Evolutionary conservation across 2,888 invertebrate species (phyloP), one percentile per base, ranked within the genome.

Genomic region (Chrysolina americana): DNA sequence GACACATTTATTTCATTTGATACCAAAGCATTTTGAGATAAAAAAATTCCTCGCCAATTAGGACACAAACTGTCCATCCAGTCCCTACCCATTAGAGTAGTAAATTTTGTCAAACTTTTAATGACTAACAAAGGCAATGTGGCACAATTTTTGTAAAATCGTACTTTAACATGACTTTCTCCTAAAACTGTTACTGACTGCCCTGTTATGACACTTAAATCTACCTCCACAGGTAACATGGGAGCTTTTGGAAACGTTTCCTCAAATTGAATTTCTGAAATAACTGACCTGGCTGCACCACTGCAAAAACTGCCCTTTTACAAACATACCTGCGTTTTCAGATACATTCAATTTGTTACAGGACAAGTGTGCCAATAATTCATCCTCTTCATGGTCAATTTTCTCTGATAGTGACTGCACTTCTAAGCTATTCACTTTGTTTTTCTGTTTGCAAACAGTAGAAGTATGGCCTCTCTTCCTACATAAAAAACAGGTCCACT

Each of bases 31-130:
- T 28, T 59, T n/a, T n/a, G 59, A 53, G 28, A 28, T 48, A 36
- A 23, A 41, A 47, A 9, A 28, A 47, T 23, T 36, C 13, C n/a
- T 53, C 47, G 41, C 70, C 70, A 70, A 23, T 47, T 28, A 8
- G 70, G 70, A 64, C 28, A 47, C 17, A 70, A 44, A 23, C 19
- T 47, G 44, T 70, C 62, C 63, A 70, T 15, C 70, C 50, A 70
- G 13, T 70, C 62, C 41, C 63, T 19, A 47, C 73, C 68, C 10
- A 68, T 21, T n/a, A 71, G 48, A 15, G 23, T 66, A 66, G 48
- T 36, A 17, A 66, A 66, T 28, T 48, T 66, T 59, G 19, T 47
- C 13, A 15, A 28, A 71, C 47, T 23, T 19, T 59, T n/a, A n/a
- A 66, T 59, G 19, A 71, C 19, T 28, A 65, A 15, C 41, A 71